Conservation (phyloP, 2,797 vertebrate genomes). For the Thunnus albacares region DNA sequence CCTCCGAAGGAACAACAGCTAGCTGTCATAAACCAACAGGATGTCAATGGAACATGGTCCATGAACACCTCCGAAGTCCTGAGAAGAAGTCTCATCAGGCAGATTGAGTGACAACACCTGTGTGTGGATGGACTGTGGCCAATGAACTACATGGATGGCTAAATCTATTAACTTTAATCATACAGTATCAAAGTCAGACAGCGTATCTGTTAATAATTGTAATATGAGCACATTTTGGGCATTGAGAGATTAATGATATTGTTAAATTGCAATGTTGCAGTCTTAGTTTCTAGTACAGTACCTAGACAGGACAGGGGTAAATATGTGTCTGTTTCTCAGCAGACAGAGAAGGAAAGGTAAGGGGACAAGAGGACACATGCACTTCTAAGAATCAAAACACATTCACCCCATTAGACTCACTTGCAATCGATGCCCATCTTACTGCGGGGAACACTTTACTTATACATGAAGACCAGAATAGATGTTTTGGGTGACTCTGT, state of each 20-base stretch:
- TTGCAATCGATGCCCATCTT: slow-evolving; percentile 38
- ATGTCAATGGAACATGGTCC: neutral
- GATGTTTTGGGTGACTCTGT: slow-evolving; percentile 28
- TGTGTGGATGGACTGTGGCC: too few species aligned
- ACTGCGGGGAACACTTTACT: slow-evolving; percentile 42
- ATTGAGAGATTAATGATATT: neutral
- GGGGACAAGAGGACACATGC: neutral
- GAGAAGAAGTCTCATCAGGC: neutral
- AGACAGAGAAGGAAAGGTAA: neutral
- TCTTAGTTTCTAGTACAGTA: neutral
- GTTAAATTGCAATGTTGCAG: neutral
- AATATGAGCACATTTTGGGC: neutral
- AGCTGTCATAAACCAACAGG: too few species aligned
- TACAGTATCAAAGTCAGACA: neutral
- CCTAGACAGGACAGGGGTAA: neutral
- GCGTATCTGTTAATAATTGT: neutral
- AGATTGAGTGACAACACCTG: neutral
- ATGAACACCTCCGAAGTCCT: neutral
- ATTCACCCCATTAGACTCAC: slow-evolving; percentile 20
- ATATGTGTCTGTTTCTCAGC: neutral
- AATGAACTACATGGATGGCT: too few species aligned
- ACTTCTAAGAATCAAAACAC: slow-evolving; percentile 37
- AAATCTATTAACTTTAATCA: too few species aligned
- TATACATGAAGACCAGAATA: slow-evolving; percentile 60
- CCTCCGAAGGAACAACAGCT: neutral